phyloP scores from a whole-genome alignment of 1,140 invertebrate genomes.

The Sycophila sp. region DNA sequence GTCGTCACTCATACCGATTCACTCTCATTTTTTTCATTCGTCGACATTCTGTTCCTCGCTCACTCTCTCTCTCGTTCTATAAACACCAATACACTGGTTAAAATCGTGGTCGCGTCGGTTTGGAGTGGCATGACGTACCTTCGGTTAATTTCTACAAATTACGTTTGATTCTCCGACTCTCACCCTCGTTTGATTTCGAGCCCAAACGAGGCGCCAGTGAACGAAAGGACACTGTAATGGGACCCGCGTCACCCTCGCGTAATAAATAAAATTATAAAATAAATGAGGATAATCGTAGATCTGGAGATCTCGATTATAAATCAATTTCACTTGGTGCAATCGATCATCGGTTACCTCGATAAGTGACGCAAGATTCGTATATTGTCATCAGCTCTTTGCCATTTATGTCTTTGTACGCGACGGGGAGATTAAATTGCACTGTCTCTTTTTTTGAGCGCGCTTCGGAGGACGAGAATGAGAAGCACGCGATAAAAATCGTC shows the following conservation, averaged over 20 bases:
- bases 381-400: constrained; percentile 6
- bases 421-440: constrained; percentile 16
- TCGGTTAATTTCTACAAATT: neutral
- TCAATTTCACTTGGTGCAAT: neutral
- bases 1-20: constrained; percentile 11
- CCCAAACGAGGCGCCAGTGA: too few relatives aligned
- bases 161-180: neutral
- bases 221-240: neutral
- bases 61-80: neutral
- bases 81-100: constrained; percentile 12
- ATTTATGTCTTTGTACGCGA: neutral
- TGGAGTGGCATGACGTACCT: neutral
- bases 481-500: neutral
- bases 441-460: neutral
- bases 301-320: neutral
- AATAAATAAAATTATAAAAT: too few relatives aligned
- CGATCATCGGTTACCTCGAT: neutral
- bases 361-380: neutral
- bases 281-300: constrained; percentile 3
- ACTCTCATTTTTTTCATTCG: too few relatives aligned
- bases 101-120: neutral
- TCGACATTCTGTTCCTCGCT: neutral
- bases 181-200: too few relatives aligned
- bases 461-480: neutral
- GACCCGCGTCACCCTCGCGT: too few relatives aligned